Evolutionary conservation across 2,888 invertebrate genomes (phyloP).

Genomic region (Drosophila quinaria): DNA sequence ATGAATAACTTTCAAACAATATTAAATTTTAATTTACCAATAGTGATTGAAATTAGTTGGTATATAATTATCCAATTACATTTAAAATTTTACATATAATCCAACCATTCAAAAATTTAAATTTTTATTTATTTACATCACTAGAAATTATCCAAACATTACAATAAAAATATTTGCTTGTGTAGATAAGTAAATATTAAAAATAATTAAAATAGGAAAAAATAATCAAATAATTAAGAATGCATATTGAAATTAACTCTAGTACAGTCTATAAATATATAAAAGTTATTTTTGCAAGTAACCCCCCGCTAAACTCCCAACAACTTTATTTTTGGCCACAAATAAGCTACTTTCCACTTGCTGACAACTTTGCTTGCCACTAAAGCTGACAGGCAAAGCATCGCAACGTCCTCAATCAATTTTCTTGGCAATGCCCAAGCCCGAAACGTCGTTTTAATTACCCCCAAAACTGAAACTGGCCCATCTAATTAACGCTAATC

Average conservation of each 20-base stretch:
- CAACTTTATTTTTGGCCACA: background rate
- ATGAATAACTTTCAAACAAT: too few species aligned
- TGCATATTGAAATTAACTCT: background rate
- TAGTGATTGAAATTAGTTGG: too few species aligned
- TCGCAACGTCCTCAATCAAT: constrained; percentile 49
- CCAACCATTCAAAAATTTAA: too few species aligned
- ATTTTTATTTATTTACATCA: too few species aligned
- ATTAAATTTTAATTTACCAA: too few species aligned
- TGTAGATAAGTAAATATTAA: too few species aligned
- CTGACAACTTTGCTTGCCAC: constrained; percentile 30
- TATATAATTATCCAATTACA: too few species aligned
- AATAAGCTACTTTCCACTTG: constrained; percentile 7
- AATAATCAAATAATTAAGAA: too few species aligned
- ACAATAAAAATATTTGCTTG: too few species aligned
- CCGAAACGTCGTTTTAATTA: constrained; percentile 48
- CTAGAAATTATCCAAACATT: too few species aligned
- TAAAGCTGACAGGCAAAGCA: constrained; percentile 42
- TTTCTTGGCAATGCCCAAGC: constrained; percentile 32
- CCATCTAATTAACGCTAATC: constrained; percentile 72
- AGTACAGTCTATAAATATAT: background rate
- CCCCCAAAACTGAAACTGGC: constrained; percentile 16
- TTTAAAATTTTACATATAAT: too few species aligned
- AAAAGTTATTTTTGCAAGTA: background rate
- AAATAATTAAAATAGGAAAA: too few species aligned
- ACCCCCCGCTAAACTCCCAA: background rate